Evolutionary conservation across 2,888 invertebrate genomes (phyloP).

Genomic region (Melieria crassipennis): DNA sequence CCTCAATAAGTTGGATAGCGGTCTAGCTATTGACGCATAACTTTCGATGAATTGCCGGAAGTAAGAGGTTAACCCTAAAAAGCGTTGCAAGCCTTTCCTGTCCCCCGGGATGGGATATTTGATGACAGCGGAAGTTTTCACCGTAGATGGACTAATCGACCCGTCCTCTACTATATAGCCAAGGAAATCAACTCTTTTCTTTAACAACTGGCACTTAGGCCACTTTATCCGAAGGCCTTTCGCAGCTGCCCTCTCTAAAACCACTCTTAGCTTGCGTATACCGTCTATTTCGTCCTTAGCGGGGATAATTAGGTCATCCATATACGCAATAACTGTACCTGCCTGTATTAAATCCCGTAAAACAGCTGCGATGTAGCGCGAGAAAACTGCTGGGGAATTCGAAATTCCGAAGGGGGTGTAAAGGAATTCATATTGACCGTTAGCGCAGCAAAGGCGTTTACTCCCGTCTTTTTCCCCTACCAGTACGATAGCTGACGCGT

Average conservation of each 20-base stretch:
- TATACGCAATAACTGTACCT: conserved; percentile 31
- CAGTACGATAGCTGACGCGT: conserved; percentile 45
- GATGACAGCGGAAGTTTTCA: conserved; percentile 34
- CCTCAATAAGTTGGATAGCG: conserved; percentile 36
- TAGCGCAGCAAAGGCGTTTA: conserved; percentile 41
- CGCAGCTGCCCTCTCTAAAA: conserved; percentile 29
- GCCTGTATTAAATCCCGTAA: conserved; percentile 34
- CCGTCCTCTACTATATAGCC: conserved; percentile 38
- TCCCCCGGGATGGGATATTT: conserved; percentile 35
- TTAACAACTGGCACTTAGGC: conserved; percentile 41
- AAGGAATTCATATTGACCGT: conserved; percentile 44
- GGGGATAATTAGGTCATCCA: conserved; percentile 42
- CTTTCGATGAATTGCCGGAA: conserved; percentile 35
- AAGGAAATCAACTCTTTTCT: conserved; percentile 36
- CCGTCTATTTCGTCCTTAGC: conserved; percentile 35
- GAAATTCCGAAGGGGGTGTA: conserved; percentile 44
- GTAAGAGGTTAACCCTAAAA: conserved; percentile 41
- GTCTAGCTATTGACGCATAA: conserved; percentile 33
- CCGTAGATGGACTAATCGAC: conserved; percentile 34
- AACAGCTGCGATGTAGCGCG: conserved; percentile 35
- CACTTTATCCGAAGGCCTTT: conserved; percentile 35
- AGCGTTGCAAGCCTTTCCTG: conserved; percentile 31
- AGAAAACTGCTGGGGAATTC: conserved; percentile 42
- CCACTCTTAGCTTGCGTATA: conserved; percentile 17
- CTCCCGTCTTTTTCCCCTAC: conserved; percentile 35